A percentile compares a stretch with the other conserved stretches of the same genome.
These are phyloP conservation scores for Macrotus californicus DNA, from an alignment of 2,113 vertebrate species.

Conservation along the genomic window DNA sequence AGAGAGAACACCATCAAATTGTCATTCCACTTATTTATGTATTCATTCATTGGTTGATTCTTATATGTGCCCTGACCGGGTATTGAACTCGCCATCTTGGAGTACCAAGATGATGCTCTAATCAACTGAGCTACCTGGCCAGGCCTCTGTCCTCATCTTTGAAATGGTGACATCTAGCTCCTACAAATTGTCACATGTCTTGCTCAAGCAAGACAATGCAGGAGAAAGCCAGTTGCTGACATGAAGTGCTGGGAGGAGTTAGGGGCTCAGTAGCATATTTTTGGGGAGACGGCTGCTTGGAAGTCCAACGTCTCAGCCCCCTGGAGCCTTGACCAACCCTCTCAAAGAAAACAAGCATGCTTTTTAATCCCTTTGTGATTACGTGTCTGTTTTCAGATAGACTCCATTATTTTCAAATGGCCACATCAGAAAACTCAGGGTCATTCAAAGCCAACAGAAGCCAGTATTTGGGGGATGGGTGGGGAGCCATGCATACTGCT, in stretches of 20 bases:
- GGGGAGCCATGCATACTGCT: neutral
- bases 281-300: neutral
- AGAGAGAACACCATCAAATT: too few relatives aligned
- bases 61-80: too few relatives aligned
- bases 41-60: too few relatives aligned
- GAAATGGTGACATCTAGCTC: neutral
- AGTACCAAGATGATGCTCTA: too few relatives aligned
- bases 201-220: too few relatives aligned
- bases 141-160: neutral
- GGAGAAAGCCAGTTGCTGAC: neutral
- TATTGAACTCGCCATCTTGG: too few relatives aligned
- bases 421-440: neutral
- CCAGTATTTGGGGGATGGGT: neutral
- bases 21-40: too few relatives aligned
- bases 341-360: neutral
- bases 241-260: accelerated
- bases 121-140: too few relatives aligned
- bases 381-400: neutral
- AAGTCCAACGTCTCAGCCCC: accelerated
- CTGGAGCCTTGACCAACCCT: neutral
- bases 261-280: neutral
- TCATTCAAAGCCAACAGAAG: neutral
- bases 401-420: neutral
- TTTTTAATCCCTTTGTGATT: neutral
- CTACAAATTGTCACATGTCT: neutral